Evolutionary conservation across 2,888 invertebrate genomes (phyloP), one percentile per base, ranked within the genome.

Genomic region (Mimumesa dahlbomi): DNA sequence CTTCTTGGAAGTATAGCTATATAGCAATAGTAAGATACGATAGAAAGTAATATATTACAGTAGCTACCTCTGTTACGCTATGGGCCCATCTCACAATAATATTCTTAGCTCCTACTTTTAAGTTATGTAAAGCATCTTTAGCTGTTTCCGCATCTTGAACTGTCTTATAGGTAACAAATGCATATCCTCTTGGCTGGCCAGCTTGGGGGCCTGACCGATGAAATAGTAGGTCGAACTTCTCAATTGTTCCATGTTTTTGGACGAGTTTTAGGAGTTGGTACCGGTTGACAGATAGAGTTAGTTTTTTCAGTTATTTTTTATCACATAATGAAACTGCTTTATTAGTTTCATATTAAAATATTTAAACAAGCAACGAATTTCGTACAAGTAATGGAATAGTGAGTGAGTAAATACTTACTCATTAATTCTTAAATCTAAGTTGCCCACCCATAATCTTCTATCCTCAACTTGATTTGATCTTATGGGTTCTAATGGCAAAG

Each of bases 241-340:
- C 96, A 87, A 98, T 95, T 88, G 93, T 92, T 89, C 98, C 98
- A 93, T 95, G 95, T 93, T 95, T 95, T 93, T 97, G 97, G 91
- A 97, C 93, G 91, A 98, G 93, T 96, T 98, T 98, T 91, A 98
- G 92, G 92, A 98, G 94, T 93, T 97, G 95, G 94, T 94, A 97
- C 96, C 96, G 92, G 94, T 95, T 94, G 93, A 91, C 85, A 91
- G 90, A 88, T 73, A 80, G 75, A 73, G 75, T 86, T 84, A 82
- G 84, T 82, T 82, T 82, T 67, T 74, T 74, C 52, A 59, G 59
- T 63, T 59, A 49, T 71, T 64, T 66, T 45, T 54, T 46, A 34
- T 22, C 38, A 29, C 34, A 48, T 11, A 54, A 53, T 22, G 5
- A 31, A 46, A 34, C 21, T 19, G 40, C 38, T 19, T 22, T 0